Conservation (phyloP, 1,140 invertebrate species). For the Cherax destructor region DNA sequence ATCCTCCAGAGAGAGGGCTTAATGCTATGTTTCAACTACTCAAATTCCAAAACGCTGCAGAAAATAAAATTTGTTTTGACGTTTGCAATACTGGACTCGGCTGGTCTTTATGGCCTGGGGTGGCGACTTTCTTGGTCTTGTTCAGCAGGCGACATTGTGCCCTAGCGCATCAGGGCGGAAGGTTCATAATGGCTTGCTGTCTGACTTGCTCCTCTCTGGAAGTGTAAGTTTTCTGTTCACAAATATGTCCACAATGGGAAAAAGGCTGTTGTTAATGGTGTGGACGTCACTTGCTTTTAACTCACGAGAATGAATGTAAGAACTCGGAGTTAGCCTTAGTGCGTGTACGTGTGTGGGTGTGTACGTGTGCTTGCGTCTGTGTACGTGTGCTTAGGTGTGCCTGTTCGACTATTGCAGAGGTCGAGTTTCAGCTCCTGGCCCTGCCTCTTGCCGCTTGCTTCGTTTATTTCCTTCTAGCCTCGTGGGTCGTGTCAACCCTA, state of each 20-base stretch:
- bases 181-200: constrained; percentile 23
- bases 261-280: constrained; percentile 67
- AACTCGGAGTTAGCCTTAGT: constrained; percentile 47
- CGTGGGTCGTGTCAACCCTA: neutral
- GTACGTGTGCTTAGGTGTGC: neutral
- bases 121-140: constrained; percentile 44
- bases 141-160: constrained; percentile 4
- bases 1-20: neutral
- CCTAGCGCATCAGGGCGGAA: neutral
- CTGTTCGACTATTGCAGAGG: too few species aligned
- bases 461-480: too few species aligned
- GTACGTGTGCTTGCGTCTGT: neutral
- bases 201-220: neutral
- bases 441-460: too few species aligned
- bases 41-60: neutral
- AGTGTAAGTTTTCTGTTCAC: constrained; percentile 68
- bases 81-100: constrained; percentile 53
- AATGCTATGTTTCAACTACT: too few species aligned
- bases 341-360: constrained; percentile 25
- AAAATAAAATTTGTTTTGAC: constrained; percentile 26
- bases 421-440: too few species aligned
- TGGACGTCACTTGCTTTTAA: constrained; percentile 65
- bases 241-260: constrained; percentile 68
- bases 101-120: constrained; percentile 58
- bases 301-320: constrained; percentile 65